Base-by-base conservation (phyloP, 1,140 invertebrate species). In the Semibalanus balanoides region DNA sequence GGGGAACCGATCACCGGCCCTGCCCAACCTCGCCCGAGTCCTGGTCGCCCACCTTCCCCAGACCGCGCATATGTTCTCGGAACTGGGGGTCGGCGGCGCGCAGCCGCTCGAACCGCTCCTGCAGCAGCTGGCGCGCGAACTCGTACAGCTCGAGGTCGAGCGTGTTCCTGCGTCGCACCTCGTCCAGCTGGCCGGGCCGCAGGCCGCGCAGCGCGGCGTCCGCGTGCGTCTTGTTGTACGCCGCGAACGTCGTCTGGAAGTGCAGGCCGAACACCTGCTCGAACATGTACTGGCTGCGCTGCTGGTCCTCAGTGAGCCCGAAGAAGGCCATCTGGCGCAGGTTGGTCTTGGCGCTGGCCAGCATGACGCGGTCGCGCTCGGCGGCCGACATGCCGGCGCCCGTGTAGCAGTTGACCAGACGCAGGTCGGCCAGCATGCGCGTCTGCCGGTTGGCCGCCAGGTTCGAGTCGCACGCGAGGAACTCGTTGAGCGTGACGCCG, bases 371-470 rank as follows among this genome's bases (percentile, higher is more conserved):
- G 82, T 96, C 90, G 74, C 92, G 85, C 80, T 91, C 90, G 70
- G 85, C 83, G 25, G 81, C 74, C 35, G 86, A 80, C 88, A 93
- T 91, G 71, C 91, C 88, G 29, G 89, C 90, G 64, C 87, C 90
- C 84, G 97, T 95, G 85, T 99, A 99, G 85, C 97, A 99, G 75
- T 95, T 94, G 29, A 99, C 91, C 73, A 97, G 86, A 76, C 92
- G 92, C 78, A 99, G 85, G 87, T 98, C 94, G 77, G 96, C 94
- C 78, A 99, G 84, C 97, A 99, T 99, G 80, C 97, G 86, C 0
- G 97, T 98, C 86, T 99, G 96, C 76, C 97, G 87, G 85, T 99
- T 99, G 80, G 90, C 90, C 25, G 96, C 97, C 81, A 99, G 86
- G 88, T 99, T 99, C 81, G 91, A 90, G 17, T 90, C 89, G 84